Evolutionary conservation across 1,140 invertebrate genomes (phyloP), one percentile per base, ranked within the genome.

Genomic region (Dryas iulia): DNA sequence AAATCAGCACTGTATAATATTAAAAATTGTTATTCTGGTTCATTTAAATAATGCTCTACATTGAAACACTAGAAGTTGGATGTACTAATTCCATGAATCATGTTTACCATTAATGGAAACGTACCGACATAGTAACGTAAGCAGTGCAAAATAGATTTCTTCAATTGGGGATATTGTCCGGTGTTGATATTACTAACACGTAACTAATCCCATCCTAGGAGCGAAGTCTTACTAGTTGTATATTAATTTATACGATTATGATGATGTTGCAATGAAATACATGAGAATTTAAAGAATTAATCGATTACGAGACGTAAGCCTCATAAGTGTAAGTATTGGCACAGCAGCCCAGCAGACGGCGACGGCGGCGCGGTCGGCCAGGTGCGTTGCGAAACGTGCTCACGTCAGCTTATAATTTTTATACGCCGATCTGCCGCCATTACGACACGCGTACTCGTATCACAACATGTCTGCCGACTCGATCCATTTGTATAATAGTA

Each of bases 331-430:
- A 18, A 53, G 39, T 24, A 62, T 21, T 62, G 59, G 39, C 25
- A 60, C 59, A 53, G 59, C 35, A 62, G 14, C 59, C 5, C 39
- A 53, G 39, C 35, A 52, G 59, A 39, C 59, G 59, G 59, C 69
- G 57, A 62, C 12, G 47, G 47, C 54, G 73, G 63, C 33, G 33
- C 33, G 33, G 33, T 5, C 35, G 39, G 14, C 39, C 81, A 84
- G 82, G 81, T 86, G 83, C 72, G 73, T 81, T 82, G 77, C 70
- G 75, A 84, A 85, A 84, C 77, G 62, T 75, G 70, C 69, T 63
- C 78, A 79, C 74, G 78, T 81, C 81, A 77, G 71, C 81, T 81
- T 81, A 79, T 79, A 73, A 86, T 84, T 86, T 86, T 88, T 84
- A 88, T 79, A 72, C 63, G 68, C 47, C 78, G 74, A 79, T 79